Evolutionary conservation across 2,113 vertebrate genomes (phyloP).

Genomic region (Nibea albiflora): DNA sequence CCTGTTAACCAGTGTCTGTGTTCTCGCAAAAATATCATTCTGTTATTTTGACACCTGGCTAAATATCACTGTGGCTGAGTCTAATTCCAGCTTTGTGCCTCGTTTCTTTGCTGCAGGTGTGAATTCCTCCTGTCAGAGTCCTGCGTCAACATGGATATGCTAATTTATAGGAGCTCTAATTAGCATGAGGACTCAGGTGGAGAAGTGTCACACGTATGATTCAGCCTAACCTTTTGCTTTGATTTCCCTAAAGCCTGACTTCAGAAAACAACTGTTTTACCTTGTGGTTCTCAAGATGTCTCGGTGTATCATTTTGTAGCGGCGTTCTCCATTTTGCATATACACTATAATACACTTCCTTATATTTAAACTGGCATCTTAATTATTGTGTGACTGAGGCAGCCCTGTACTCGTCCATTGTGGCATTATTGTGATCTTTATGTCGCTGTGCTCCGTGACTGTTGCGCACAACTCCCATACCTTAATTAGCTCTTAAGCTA

Average conservation of each 20-base stretch:
- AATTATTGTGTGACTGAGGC: neutral
- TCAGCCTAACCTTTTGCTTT: conserved; percentile 79
- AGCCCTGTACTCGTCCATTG: neutral
- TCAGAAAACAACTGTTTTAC: conserved; percentile 61
- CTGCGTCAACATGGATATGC: conserved; percentile 69
- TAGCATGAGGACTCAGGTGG: conserved; percentile 73
- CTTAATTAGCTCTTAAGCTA: neutral
- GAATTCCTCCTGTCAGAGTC: conserved; percentile 67
- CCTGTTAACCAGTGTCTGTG: conserved; percentile 40
- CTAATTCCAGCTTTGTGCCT: conserved; percentile 61
- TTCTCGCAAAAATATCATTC: conserved; percentile 44
- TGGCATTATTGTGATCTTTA: neutral
- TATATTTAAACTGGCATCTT: conserved; percentile 10
- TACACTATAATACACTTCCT: neutral
- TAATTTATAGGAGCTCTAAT: conserved; percentile 77
- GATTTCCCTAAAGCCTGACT: conserved; percentile 76
- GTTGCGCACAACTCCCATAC: neutral
- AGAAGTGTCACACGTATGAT: conserved; percentile 64
- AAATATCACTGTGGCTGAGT: conserved; percentile 65
- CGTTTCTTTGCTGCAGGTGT: conserved; percentile 66
- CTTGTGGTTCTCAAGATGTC: neutral
- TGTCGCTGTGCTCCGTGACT: neutral
- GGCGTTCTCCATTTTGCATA: neutral
- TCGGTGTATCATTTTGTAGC: neutral
- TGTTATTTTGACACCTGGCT: conserved; percentile 76